Evolutionary conservation across 1,140 invertebrate genomes (phyloP), one percentile per base, ranked within the genome.

Genomic region (Chironomus striatipennis): DNA sequence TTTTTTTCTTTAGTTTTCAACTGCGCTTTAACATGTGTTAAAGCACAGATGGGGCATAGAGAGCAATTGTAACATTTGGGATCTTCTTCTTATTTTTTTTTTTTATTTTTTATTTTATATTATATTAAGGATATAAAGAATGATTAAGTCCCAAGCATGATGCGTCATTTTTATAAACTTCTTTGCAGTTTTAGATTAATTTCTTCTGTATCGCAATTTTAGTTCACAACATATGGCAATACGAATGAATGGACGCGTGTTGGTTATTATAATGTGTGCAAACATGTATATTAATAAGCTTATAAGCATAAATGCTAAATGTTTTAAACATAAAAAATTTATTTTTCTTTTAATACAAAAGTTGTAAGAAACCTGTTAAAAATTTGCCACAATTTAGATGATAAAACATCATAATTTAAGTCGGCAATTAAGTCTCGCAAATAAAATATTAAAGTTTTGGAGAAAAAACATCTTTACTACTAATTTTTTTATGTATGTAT

Each of bases 21-120:
- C 47, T 57, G n/a, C 47, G 47, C 47, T 57, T 57, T 57, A 57
- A 57, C 47, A 57, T n/a, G n/a, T 57, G 47, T 57, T 57, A 57
- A 57, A 57, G 47, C 47, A 57, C 47, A 57, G 47, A 57, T 57
- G 47, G 47, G n/a, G 47, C 47, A 57, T 57, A 57, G 47, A 57
- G 47, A 57, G n/a, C 12, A 57, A 57, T 57, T 57, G 47, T 57
- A 57, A 57, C 47, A 57, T 57, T 57, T 57, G 47, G 47, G 47
- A 57, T 57, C 47, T n/a, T 5, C 12, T 5, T n/a, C 5, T n/a
- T n/a, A 15, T 15, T 57, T 15, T 57, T 57, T 15, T 57, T 15
- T 15, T n/a, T 57, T 1, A 1, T 57, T n/a, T 57, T 15, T 12
- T 57, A 12, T 57, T 12, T 57, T 57, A n/a, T 57, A 2, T 12